Base-by-base conservation (phyloP, 2,113 vertebrate species). In the Diglossa brunneiventris region DNA sequence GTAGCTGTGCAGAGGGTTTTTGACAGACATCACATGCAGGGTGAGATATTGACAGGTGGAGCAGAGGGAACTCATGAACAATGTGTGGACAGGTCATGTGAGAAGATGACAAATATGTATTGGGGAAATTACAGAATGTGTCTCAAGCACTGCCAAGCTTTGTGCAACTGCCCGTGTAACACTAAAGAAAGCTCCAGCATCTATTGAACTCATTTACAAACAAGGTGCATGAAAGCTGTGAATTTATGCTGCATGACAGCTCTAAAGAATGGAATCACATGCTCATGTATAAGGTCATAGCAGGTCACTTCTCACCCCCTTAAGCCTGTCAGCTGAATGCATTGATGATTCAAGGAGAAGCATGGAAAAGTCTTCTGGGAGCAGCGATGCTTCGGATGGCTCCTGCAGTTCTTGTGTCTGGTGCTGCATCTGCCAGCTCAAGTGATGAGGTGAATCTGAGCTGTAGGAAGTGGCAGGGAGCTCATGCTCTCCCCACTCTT, bases 361-460 rank as follows among this genome's bases (percentile, higher is more conserved):
- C 41, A 37, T 4, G 10, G 28, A 50, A 83, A 61, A 3, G 0
- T 55, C 42, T 53, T 49, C 44, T 79, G 41, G 70, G 44, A 88
- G 18, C 21, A 37, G 72, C 1, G 1, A 28, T 18, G 2, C 16
- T 83, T 83, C 2, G 0, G 14, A 15, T 16, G 53, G 20, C 44
- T 86, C 28, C 58, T 73, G 58, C 35, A 33, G 27, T 87, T 79
- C 52, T 72, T 75, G 47, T 53, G 47, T 62, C 74, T 82, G 89
- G 58, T 87, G 56, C 47, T 47, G n/a, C 61, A 41, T 58, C 56
- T 84, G 52, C 26, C 70, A 72, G 13, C 67, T 75, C 28, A 22
- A 72, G 31, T 11, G 37, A 41, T 12, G 28, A 13, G 18, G n/a
- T 76, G 67, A 35, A 44, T 83, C 46, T 66, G 52, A 67, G 44